Evolutionary conservation across 2,797 vertebrate species (phyloP), one percentile per base, ranked within the genome.

Genomic region (Sebastes matsubarae): DNA sequence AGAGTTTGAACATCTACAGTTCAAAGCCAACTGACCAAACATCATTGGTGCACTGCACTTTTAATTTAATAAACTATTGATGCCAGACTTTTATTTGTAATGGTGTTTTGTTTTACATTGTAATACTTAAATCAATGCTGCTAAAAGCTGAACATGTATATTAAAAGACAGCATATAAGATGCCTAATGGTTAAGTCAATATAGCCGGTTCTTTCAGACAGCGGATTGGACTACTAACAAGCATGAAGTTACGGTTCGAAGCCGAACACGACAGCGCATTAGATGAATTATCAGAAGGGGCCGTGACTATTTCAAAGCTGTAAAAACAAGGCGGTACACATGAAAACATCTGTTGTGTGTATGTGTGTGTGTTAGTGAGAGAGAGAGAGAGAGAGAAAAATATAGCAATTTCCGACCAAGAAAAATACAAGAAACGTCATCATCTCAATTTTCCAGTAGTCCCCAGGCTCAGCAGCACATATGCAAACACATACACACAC

Each of bases 301-400:
- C 80, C 60, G 63, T 75, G 83, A 82, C 87, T 65, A 84, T 92
- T 91, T 89, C 71, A 92, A 94, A 93, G 91, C 92, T 94, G 92
- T 93, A 87, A 92, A 93, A 94, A 94, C 85, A 92, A 81, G 79
- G 74, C 55, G 29, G 79, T 64, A 72, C 68, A 87, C 85, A 79
- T 78, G 60, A 92, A 92, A 89, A 89, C 90, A 91, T 92, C 88
- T 94, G 93, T 55, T 8, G 68, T 13, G 38, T 18, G 59, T 57
- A 36, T 61, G 76, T 90, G 84, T 79, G 67, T 79, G 80, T 71
- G 69, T 74, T 36, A 14, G 29, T 11, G 7, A 18, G 10, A 58
- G 74, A 69, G 57, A 76, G 68, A 72, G 57, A 75, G 68, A 72
- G 68, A 72, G 68, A 76, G 66, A 77, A 72, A 83, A 90, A 88